These are phyloP conservation scores for Parauchenoglanis punctatus DNA, from an alignment of 2,797 vertebrate genomes.

Conservation along the genomic window DNA sequence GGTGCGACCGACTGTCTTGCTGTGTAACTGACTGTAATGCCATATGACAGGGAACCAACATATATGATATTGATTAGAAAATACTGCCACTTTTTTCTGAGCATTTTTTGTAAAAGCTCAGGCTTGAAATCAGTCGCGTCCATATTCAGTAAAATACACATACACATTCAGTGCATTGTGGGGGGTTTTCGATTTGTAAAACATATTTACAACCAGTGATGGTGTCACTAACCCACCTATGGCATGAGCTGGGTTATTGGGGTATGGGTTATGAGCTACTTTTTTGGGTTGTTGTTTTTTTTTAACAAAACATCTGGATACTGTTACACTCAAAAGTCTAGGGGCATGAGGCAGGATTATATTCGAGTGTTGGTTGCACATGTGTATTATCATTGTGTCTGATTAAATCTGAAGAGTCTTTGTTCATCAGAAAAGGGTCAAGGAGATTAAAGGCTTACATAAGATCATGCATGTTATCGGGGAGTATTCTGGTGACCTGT, in stretches of 20 bases:
- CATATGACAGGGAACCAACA: not conserved
- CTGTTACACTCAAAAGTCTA: not conserved
- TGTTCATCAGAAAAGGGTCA: not conserved
- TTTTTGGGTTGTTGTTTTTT: not conserved
- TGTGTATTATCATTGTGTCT: not conserved
- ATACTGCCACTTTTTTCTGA: slow-evolving; percentile 66
- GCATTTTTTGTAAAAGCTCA: slow-evolving; percentile 61
- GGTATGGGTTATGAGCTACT: not conserved
- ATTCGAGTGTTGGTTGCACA: not conserved
- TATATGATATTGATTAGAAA: slow-evolving; percentile 47
- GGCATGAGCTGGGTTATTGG: too few relatives aligned
- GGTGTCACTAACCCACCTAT: not conserved
- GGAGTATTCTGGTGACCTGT: not conserved
- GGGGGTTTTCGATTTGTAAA: slow-evolving; percentile 63
- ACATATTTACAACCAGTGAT: slow-evolving; percentile 32
- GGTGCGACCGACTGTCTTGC: not conserved
- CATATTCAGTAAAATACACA: slow-evolving; percentile 65
- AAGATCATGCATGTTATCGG: not conserved
- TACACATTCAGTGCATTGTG: slow-evolving; percentile 60
- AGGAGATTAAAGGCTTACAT: not conserved
- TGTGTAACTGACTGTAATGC: not conserved
- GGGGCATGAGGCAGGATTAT: not conserved
- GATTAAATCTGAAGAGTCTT: not conserved
- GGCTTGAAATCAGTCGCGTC: slow-evolving; percentile 53
- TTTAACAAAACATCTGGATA: not conserved